Evolutionary conservation across 2,888 invertebrate species (phyloP), one percentile per base, ranked within the genome.

Genomic region (Caenorhabditis sinica): DNA sequence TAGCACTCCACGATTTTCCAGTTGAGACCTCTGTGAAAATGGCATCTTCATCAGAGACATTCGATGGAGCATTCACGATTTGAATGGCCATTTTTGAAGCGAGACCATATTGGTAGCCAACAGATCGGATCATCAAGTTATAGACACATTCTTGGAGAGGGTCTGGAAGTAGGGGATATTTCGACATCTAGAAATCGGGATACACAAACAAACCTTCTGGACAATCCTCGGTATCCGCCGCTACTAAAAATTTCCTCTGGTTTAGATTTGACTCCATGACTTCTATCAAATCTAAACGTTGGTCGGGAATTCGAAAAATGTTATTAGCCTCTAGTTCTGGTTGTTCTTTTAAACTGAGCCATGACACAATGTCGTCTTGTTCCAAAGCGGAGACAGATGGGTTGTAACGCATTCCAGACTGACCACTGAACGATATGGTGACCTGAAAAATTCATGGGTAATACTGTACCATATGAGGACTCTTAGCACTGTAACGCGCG

Each of bases 351-450:
- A 87, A 77, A 43, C 89, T 90, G 45, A 93, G 75, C 97, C 97
- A 97, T 8, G 97, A 97, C 0, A 97, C 96, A 68, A 98, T 94
- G 94, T 97, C 97, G 92, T 96, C 94, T 93, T 97, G 97, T 91
- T 96, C 96, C 13, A 84, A 63, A 8, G 84, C 79, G 8, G 86
- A 66, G 0, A 93, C 83, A 1, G 87, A 86, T 4, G 98, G 97
- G 93, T 98, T 96, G 92, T 98, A 98, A 73, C 96, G 95, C 87
- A 99, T 95, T 0, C 98, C 99, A 51, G 97, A 96, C 75, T 95
- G 94, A 45, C 95, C 95, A 93, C 98, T 98, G 86, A 96, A 95
- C 92, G 74, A 74, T 3, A 92, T 87, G 1, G 85, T 86, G 25
- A 90, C 83, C 90, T 90, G 53, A 30, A 89, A 69, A 66, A 15